Evolutionary conservation across 2,113 vertebrate genomes (phyloP).

Genomic region (Xerus inauris): DNA sequence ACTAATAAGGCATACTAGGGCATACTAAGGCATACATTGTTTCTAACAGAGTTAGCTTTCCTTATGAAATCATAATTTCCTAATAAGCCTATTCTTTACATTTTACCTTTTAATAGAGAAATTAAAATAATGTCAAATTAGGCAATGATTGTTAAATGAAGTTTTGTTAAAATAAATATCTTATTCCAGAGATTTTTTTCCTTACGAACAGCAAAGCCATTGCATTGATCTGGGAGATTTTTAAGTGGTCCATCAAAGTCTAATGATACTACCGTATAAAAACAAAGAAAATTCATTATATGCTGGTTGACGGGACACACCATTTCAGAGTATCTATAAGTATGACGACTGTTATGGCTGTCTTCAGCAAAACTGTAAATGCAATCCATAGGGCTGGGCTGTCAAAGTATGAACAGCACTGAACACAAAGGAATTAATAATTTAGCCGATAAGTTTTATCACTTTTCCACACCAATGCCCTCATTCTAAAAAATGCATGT

Average conservation of each 20-base stretch:
- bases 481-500: conserved; percentile 36
- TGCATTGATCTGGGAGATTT: not conserved
- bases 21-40: too few relatives aligned
- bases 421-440: conserved; percentile 32
- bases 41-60: conserved; percentile 42
- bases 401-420: not conserved
- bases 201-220: not conserved
- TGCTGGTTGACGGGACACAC: not conserved
- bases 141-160: not conserved
- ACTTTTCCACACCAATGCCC: conserved; percentile 25
- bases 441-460: not conserved
- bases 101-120: not conserved
- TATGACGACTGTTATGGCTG: not conserved
- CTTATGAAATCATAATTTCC: conserved; percentile 15
- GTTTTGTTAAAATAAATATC: conserved; percentile 14
- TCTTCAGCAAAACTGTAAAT: not conserved
- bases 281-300: not conserved
- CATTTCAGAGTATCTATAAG: not conserved
- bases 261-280: not conserved
- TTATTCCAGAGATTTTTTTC: not conserved
- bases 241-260: not conserved
- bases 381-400: not conserved
- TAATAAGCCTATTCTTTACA: conserved; percentile 4
- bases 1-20: not conserved
- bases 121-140: conserved; percentile 35